Evolutionary conservation across 2,113 vertebrate species (phyloP).

Genomic region (Rhabdomys dilectus): DNA sequence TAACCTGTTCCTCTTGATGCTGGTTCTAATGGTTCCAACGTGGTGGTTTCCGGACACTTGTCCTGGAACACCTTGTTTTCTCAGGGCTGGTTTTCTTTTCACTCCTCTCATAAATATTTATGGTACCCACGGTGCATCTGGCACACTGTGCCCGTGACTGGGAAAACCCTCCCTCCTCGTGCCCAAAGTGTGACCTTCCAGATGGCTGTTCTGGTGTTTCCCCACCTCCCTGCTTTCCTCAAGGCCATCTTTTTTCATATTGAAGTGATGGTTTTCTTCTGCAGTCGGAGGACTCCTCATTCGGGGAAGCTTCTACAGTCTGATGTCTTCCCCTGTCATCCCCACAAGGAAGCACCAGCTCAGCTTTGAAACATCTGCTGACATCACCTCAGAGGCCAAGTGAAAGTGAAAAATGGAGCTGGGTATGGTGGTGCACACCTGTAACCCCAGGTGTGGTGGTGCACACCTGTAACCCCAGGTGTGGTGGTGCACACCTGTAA

Average conservation of each 20-base stretch:
- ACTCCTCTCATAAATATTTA: background rate
- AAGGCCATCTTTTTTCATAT: background rate
- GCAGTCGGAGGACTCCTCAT: background rate
- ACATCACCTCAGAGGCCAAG: background rate
- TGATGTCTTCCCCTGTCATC: background rate
- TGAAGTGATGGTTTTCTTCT: background rate
- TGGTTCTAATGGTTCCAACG: background rate
- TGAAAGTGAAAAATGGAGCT: background rate
- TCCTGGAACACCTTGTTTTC: background rate
- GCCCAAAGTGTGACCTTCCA: background rate
- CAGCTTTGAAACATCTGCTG: background rate
- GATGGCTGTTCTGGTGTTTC: background rate
- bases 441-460: background rate
- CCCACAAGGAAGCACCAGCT: background rate
- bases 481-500: background rate
- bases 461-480: background rate
- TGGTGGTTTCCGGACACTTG: background rate
- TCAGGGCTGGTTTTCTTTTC: background rate
- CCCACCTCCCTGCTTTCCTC: background rate
- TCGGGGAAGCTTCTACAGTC: background rate
- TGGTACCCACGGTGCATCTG: background rate
- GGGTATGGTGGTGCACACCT: background rate
- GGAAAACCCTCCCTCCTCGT: background rate
- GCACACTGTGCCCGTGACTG: rapidly evolving
- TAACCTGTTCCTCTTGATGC: background rate